phyloP scores from a whole-genome alignment of 92 coral and sea anemone species.

The Heliopora coerulea region DNA sequence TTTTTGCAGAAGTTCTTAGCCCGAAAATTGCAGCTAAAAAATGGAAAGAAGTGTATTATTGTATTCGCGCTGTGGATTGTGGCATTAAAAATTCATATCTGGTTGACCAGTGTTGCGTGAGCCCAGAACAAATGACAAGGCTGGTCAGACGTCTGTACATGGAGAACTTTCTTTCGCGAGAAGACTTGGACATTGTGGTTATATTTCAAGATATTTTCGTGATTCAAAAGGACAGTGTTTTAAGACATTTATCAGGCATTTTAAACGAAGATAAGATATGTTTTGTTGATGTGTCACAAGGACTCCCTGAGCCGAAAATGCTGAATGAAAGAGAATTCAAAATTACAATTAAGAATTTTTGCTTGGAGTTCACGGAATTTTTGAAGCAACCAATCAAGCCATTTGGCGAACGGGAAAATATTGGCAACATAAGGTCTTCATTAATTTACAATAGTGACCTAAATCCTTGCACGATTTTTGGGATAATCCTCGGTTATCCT shows the following conservation, averaged over 20 bases:
- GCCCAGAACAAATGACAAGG: not conserved
- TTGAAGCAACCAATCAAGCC: not conserved
- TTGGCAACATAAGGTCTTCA: not conserved
- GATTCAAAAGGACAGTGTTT: not conserved
- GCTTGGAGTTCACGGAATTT: constrained; percentile 2
- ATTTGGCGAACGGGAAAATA: not conserved
- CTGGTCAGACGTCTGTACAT: not conserved
- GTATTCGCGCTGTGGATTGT: constrained; percentile 25
- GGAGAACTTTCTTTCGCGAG: not conserved
- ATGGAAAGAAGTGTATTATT: constrained; percentile 27
- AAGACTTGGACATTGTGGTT: not conserved
- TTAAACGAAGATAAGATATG: not conserved
- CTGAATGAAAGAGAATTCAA: not conserved
- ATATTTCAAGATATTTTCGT: constrained; percentile 27
- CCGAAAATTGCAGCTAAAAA: constrained; percentile 1
- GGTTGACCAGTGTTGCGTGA: constrained; percentile 21
- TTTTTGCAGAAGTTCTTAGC: constrained; percentile 12
- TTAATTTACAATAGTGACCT: not conserved
- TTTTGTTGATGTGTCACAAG: constrained; percentile 13
- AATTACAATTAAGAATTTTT: not conserved
- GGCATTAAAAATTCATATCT: constrained; percentile 25
- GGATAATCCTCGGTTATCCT: constrained; percentile 74
- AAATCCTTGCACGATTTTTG: constrained; percentile 17
- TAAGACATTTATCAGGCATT: not conserved
- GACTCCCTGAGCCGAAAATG: constrained; percentile 3